A percentile compares a stretch with the other conserved stretches of the same genome.
Evolutionary conservation across 2,888 invertebrate species (phyloP).

Genomic region (Caenorhabditis doughertyi): DNA sequence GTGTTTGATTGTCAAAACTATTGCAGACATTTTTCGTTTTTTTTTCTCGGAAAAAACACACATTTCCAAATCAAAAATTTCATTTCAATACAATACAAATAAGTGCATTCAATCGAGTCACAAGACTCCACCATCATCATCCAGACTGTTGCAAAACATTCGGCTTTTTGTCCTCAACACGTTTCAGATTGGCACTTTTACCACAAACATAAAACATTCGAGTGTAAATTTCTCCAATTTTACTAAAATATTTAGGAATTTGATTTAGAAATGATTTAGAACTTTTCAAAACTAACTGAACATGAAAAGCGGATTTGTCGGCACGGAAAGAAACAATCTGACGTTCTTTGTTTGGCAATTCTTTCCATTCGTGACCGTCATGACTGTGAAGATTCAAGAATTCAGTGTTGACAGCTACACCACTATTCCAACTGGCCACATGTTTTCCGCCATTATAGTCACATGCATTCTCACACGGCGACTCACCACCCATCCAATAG

Average conservation of each 20-base stretch:
- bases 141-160: too few species aligned
- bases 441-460: neutral
- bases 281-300: constrained; percentile 6
- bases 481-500: neutral
- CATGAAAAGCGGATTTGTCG: neutral
- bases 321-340: neutral
- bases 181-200: neutral
- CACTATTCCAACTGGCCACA: neutral
- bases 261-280: neutral
- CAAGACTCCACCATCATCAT: too few species aligned
- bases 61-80: too few species aligned
- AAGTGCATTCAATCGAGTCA: too few species aligned
- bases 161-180: neutral
- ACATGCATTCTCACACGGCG: neutral
- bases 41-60: too few species aligned
- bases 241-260: neutral
- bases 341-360: neutral
- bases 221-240: neutral
- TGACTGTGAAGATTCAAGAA: neutral
- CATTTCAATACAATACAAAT: too few species aligned
- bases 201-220: neutral
- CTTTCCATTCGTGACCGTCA: neutral
- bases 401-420: neutral
- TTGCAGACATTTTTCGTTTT: too few species aligned
- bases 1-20: too few species aligned